A percentile compares a stretch with the other conserved stretches of the same genome.
Evolutionary conservation across 2,113 vertebrate species (phyloP).

Genomic region (Nannospalax galili): DNA sequence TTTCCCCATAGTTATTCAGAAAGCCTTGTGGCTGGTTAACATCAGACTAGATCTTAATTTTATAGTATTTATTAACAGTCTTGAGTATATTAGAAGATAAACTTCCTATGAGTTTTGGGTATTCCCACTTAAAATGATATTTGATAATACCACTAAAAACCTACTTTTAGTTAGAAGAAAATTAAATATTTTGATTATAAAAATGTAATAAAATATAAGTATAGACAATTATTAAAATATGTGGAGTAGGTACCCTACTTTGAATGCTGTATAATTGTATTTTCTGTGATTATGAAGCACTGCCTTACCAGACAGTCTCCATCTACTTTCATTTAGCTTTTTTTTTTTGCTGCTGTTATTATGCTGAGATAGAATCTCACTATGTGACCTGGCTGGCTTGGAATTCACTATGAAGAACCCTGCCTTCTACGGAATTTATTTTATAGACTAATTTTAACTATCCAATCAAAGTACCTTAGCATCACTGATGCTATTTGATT

Average conservation of each 20-base stretch:
- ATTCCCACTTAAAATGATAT: background rate
- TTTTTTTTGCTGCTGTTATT: too few species aligned
- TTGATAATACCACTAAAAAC: constrained; percentile 14
- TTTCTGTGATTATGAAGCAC: background rate
- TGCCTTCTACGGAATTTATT: background rate
- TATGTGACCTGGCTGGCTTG: background rate
- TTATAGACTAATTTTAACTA: too few species aligned
- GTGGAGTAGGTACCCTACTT: background rate
- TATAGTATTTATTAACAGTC: background rate
- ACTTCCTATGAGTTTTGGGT: background rate
- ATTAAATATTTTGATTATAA: background rate
- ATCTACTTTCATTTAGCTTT: background rate
- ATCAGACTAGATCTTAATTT: background rate
- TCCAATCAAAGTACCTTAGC: background rate
- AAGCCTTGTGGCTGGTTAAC: background rate
- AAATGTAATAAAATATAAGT: background rate
- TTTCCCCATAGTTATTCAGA: background rate
- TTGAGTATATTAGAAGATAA: background rate
- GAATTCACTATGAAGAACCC: too few species aligned
- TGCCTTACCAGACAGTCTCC: background rate
- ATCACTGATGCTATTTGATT: background rate
- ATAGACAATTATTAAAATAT: background rate
- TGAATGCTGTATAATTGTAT: background rate
- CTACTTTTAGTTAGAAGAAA: constrained; percentile 14
- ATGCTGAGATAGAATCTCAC: too few species aligned